Percentiles rank a stretch among this genome's conserved stretches.
Evolutionary conservation across 2,113 vertebrate genomes (phyloP).

Genomic region (Oriolus oriolus): DNA sequence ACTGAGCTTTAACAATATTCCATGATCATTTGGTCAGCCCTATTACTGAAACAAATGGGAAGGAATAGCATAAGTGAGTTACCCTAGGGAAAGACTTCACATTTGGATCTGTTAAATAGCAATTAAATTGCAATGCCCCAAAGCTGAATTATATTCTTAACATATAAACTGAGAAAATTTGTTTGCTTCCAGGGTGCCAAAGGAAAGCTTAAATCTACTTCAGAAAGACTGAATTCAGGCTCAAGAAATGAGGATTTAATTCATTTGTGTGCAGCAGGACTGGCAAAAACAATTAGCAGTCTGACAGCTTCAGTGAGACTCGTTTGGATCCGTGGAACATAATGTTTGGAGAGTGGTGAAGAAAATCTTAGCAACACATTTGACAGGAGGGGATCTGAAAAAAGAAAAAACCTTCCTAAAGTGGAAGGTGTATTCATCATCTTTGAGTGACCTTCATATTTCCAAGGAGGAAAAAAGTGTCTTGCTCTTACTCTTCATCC

Average conservation of each 20-base stretch:
- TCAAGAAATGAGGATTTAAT: background rate
- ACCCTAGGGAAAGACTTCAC: background rate
- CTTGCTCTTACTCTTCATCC: background rate
- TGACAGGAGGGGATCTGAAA: fast-evolving
- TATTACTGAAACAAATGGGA: background rate
- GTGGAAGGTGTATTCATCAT: background rate
- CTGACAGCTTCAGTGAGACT: background rate
- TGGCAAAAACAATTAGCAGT: background rate
- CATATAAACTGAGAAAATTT: background rate
- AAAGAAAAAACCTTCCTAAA: background rate
- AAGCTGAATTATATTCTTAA: background rate
- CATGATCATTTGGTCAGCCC: background rate
- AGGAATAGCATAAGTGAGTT: background rate
- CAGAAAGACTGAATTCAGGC: background rate
- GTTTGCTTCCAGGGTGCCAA: background rate
- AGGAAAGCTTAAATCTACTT: background rate
- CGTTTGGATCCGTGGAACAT: background rate
- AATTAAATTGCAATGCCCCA: background rate
- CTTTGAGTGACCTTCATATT: background rate
- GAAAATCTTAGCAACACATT: background rate
- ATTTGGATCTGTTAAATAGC: background rate
- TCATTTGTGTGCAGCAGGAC: background rate
- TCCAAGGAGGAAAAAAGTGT: background rate
- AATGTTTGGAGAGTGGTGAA: background rate
- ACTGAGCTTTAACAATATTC: background rate